Evolutionary conservation across 2,113 vertebrate genomes (phyloP), one percentile per base, ranked within the genome.

Genomic region (Lepisosteus oculatus): DNA sequence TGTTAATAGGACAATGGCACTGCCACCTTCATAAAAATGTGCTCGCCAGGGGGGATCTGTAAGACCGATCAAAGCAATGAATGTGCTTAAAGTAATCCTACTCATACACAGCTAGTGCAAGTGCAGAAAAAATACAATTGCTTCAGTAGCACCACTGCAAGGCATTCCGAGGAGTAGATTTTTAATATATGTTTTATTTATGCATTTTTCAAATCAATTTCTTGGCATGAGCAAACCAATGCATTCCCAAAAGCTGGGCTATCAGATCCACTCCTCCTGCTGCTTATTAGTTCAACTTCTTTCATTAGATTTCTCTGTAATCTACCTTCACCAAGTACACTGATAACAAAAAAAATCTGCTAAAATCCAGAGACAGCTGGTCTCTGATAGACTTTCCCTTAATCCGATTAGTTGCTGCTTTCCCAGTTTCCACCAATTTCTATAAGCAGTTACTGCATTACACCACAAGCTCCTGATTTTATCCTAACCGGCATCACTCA

Each of bases 381-480:
- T 79, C 84, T 85, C 79, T 85, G 87, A 87, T 81, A 85, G 87
- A 84, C 84, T 85, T 83, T 85, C 67, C 78, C 85, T 77, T 88
- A 87, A 88, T 86, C 87, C 77, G 83, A 88, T 87, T 88, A 88
- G 78, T 81, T 70, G 79, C 83, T n/a, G 65, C 81, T 79, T 63
- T 83, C 79, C 82, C 78, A 15, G 79, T 69, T 86, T 43, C 0
- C 83, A 83, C 81, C 80, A 77, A 70, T 80, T 77, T 81, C 80
- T 84, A 72, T 76, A 56, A 83, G 84, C 78, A 75, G 76, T 80
- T 81, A 71, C 84, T 76, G 78, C 56, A 85, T 84, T 87, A 83
- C 80, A 74, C 83, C 67, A 54, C 82, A 85, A 81, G 80, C 81
- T 80, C 83, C 79, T 79, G 85, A 80, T 86, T 84, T 85, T 83